Conservation (phyloP, 2,113 vertebrate species). For the Mustela lutreola region DNA sequence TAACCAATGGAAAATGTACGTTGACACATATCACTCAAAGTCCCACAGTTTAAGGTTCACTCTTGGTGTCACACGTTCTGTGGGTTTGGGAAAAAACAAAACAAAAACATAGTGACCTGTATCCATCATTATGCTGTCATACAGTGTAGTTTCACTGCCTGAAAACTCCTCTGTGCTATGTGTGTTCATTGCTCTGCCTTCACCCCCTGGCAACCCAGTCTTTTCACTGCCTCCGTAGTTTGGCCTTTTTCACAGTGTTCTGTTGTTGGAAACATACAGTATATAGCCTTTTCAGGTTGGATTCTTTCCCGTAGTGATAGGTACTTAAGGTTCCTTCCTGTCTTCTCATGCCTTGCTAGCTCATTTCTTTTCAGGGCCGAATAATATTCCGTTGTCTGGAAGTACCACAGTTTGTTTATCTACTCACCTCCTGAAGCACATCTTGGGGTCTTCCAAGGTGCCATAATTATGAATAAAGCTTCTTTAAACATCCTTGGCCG, state of each 20-base stretch:
- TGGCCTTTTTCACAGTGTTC: not conserved
- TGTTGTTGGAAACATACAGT: not conserved
- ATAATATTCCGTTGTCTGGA: not conserved
- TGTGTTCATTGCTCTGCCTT: not conserved
- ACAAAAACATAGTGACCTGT: not conserved
- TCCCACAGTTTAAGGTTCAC: not conserved
- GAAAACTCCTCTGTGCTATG: not conserved
- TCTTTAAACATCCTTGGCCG: not conserved
- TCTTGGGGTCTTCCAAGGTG: not conserved
- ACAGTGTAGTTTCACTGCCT: not conserved
- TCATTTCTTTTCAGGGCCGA: not conserved
- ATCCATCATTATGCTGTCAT: not conserved
- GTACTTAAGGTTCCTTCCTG: not conserved
- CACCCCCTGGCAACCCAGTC: not conserved
- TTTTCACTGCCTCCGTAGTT: not conserved
- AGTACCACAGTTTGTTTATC: not conserved
- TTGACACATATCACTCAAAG: not conserved
- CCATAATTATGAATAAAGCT: not conserved
- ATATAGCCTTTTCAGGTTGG: not conserved
- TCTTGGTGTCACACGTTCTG: not conserved
- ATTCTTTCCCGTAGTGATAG: not conserved
- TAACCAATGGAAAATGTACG: not conserved
- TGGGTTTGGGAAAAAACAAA: not conserved
- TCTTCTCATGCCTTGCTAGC: not conserved
- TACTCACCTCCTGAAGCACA: not conserved